phyloP scores from a whole-genome alignment of 2,113 vertebrate species.

The Rousettus leschenaultii region DNA sequence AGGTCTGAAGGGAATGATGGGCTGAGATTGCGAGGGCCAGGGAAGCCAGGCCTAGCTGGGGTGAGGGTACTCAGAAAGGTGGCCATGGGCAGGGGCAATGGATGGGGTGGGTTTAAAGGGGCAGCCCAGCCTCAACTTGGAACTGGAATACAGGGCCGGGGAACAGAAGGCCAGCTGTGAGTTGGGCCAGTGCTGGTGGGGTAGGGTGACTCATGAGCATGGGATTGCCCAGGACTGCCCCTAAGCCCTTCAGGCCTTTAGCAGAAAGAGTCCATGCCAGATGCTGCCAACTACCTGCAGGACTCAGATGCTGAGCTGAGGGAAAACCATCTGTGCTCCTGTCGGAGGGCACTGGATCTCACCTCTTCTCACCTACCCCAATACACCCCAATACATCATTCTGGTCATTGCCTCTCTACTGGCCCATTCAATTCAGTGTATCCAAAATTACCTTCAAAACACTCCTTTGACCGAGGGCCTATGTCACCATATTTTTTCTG shows the following conservation, averaged over 20 bases:
- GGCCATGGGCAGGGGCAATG: background rate
- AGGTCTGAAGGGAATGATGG: background rate
- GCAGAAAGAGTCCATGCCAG: background rate
- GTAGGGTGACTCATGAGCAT: background rate
- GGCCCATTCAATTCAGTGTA: too few species aligned
- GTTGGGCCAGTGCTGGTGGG: background rate
- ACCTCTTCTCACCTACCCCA: background rate
- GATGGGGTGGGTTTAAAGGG: background rate
- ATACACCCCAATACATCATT: too few species aligned
- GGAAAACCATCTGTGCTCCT: background rate
- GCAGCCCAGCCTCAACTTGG: background rate
- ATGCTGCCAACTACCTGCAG: background rate
- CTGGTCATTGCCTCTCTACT: background rate
- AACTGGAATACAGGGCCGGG: background rate
- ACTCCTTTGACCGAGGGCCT: background rate
- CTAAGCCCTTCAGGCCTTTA: background rate
- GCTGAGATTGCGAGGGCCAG: background rate
- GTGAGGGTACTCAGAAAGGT: background rate
- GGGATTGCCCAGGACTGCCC: background rate
- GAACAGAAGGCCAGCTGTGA: background rate
- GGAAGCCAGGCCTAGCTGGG: background rate
- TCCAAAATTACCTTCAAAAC: background rate
- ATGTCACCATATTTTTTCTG: background rate
- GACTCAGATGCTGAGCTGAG: background rate
- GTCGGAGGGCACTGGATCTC: rapidly evolving